phyloP scores from a whole-genome alignment of 2,797 vertebrate genomes.

The Coregonus ussuriensis region DNA sequence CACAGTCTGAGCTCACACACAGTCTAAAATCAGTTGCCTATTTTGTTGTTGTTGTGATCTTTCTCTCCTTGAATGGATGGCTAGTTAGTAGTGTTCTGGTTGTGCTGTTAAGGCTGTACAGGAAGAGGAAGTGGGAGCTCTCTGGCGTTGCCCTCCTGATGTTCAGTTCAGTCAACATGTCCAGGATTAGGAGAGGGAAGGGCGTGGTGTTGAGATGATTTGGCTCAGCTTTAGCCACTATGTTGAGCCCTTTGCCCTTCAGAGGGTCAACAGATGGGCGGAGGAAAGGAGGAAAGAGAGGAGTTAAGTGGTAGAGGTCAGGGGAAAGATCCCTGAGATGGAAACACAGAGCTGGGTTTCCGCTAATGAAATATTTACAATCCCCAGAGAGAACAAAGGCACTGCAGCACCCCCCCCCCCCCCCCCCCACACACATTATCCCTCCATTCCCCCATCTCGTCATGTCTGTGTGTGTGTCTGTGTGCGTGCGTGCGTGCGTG shows the following conservation, averaged over 20 bases:
- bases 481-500: too few species aligned
- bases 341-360: conserved; percentile 46
- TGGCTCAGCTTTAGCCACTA: not conserved
- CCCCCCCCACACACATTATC: conserved; percentile 13
- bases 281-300: not conserved
- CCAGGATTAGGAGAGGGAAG: not conserved
- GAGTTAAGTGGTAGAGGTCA: conserved; percentile 37
- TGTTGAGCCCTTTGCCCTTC: conserved; percentile 52
- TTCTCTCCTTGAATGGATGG: not conserved
- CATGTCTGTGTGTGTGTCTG: too few species aligned
- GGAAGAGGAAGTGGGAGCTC: not conserved
- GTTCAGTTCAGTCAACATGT: not conserved
- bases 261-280: conserved; percentile 35
- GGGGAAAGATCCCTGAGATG: conserved; percentile 27
- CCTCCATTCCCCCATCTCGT: not conserved
- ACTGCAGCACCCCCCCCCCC: conserved; percentile 14
- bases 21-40: too few species aligned
- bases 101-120: not conserved
- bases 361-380: conserved; percentile 63
- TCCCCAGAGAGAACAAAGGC: conserved; percentile 28
- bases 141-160: not conserved
- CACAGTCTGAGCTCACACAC: too few species aligned
- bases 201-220: not conserved
- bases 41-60: too few species aligned
- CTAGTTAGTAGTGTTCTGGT: not conserved